A percentile compares a stretch with the other conserved stretches of the same genome.
Evolutionary conservation across 2,797 vertebrate species (phyloP).

Genomic region (Clarias laeviceps): DNA sequence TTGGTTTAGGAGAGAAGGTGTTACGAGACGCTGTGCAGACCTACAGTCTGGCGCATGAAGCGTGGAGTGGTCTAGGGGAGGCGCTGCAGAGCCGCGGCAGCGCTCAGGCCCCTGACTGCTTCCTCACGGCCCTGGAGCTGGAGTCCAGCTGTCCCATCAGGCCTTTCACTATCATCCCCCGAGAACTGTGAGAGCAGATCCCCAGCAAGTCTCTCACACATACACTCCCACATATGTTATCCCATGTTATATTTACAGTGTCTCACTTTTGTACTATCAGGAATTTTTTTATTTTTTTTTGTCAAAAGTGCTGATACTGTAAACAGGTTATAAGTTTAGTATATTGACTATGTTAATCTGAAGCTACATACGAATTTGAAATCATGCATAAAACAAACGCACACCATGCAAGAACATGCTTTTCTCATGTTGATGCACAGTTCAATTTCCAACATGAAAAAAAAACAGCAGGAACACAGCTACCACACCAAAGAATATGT

Average conservation of each 20-base stretch:
- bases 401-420: background rate
- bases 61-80: constrained; percentile 91
- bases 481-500: constrained; percentile 5
- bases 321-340: background rate
- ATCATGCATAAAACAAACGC: background rate
- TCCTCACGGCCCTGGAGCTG: constrained; percentile 90
- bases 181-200: constrained; percentile 80
- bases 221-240: constrained; percentile 3
- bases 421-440: background rate
- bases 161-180: constrained; percentile 90
- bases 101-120: constrained; percentile 88
- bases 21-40: constrained; percentile 86
- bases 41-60: constrained; percentile 88
- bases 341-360: background rate
- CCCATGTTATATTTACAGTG: constrained; percentile 15
- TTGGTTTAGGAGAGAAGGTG: constrained; percentile 89
- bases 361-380: background rate
- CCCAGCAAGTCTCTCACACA: constrained; percentile 9
- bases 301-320: background rate
- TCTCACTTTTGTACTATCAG: background rate
- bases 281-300: background rate
- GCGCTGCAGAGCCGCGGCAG: constrained; percentile 85
- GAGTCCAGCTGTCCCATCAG: constrained; percentile 92
- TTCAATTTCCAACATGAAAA: background rate
- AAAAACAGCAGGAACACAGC: background rate